These are phyloP conservation scores for Amiota communis DNA, from an alignment of 2,888 invertebrate genomes.

Conservation along the genomic window DNA sequence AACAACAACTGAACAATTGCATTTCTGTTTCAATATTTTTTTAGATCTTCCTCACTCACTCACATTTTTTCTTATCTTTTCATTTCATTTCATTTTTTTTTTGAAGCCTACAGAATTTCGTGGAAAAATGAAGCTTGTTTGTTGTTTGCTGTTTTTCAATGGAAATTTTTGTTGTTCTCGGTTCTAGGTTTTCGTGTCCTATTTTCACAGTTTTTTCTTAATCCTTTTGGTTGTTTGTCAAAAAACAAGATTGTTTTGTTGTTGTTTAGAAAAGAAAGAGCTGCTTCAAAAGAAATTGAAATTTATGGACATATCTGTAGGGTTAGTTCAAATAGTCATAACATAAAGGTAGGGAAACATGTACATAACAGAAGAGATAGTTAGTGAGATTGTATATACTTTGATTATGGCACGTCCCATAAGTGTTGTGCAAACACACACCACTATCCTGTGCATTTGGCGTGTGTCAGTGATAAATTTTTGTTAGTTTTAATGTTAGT, in stretches of 20 bases:
- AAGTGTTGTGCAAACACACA: neutral
- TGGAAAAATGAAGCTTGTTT: slow-evolving; percentile 2
- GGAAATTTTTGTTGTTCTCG: neutral
- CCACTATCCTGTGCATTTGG: neutral
- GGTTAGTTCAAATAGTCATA: neutral
- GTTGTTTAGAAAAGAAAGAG: too few relatives aligned
- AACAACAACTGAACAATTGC: slow-evolving; percentile 4
- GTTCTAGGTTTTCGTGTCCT: too few relatives aligned
- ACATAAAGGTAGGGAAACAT: too few relatives aligned
- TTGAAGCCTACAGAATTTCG: neutral
- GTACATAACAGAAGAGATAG: too few relatives aligned
- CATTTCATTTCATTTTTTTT: too few relatives aligned
- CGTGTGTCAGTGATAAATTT: slow-evolving; percentile 20
- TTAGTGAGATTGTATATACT: too few relatives aligned
- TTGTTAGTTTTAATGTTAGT: slow-evolving; percentile 10
- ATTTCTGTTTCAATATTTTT: neutral
- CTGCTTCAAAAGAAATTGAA: slow-evolving; percentile 8
- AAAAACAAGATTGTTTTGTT: neutral
- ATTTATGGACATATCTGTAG: neutral
- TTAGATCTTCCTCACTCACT: neutral
- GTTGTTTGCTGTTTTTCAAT: neutral
- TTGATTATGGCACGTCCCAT: neutral
- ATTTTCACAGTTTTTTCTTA: neutral
- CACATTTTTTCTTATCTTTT: neutral
- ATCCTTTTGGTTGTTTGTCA: slow-evolving; percentile 1